Base-by-base conservation (phyloP, 2,888 invertebrate species). In the Drosophila anomalata region DNA sequence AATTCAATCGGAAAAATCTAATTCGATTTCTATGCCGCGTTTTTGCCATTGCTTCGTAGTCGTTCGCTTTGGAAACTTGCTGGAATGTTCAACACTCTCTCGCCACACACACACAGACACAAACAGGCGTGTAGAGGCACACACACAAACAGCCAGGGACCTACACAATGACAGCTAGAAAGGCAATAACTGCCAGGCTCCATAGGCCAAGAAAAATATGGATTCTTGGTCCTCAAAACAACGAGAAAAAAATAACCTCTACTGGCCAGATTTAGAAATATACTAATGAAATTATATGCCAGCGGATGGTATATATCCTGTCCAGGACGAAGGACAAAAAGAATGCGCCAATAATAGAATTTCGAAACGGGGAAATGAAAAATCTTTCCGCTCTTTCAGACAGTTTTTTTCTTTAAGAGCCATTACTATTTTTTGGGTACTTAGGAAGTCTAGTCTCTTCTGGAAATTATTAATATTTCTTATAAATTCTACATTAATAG, bases 1-100 rank as follows among this genome's bases (percentile, higher is more conserved):
- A 90, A 90, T 89, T 90, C 89, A 90, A 90, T 90, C 89, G 90
- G 90, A 89, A 90, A 89, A 88, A 90, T 90, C 90, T 90, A 90
- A 90, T 90, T 90, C 90, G 87, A 90, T 90, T 90, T 88, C 82
- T 82, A 80, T 82, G 82, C 81, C 79, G 81, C 78, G 82, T 78
- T 76, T 84, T 75, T 77, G 81, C 79, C 78, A 82, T 82, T 79
- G 63, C 80, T 70, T 74, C 70, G 73, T 55, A 66, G 59, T 61
- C 69, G 39, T 39, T 33, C 31, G 72, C 59, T 59, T 54, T 59
- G 58, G 22, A 44, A 59, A 46, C 59, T 59, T 70, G 60, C 70
- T 61, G 70, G 70, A 70, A 70, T 70, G 60, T 70, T 52, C 51
- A 59, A 67, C 42, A 67, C 41, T 46, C 67, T 33, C 29, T 12